Evolutionary conservation across 2,888 invertebrate species (phyloP), one percentile per base, ranked within the genome.

Genomic region (Baccha elongata): DNA sequence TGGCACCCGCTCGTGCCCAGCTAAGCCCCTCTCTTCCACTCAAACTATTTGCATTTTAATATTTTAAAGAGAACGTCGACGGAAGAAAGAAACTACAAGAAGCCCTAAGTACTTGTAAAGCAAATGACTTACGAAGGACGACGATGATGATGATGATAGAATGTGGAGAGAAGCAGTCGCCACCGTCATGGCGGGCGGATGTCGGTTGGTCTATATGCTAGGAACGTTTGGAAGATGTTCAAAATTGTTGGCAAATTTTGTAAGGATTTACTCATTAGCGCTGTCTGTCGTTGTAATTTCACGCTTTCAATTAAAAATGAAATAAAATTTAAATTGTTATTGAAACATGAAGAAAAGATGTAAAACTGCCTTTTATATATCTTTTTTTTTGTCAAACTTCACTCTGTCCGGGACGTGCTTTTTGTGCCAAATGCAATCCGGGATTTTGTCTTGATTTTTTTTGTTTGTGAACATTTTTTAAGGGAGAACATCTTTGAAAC

Each of bases 191-290:
- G n/a, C 7, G 37, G 10, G 46, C 17, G 8, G 2, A 4, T 8
- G 4, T 6, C 29, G 29, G 8, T 8, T 4, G n/a, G n/a, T n/a
- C n/a, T n/a, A n/a, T n/a, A 7, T 8, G 29, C 13, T 13, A 4
- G 35, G 1, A 17, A 37, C 44, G 3, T 55, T n/a, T 58, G 55
- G 37, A 65, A 35, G 62, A 68, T 46, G 83, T 62, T 68, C 60
- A 62, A 83, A 83, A 76, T 76, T 76, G 72, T 72, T 17, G 55
- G 42, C 10, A 68, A 72, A 68, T 76, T 76, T 68, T 42, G 53
- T 58, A 58, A 83, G 58, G 83, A 83, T 83, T 83, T 78, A 78
- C 78, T 78, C 83, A 83, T 83, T 83, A 83, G 83, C 83, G 68
- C 62, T 83, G 83, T 68, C 78, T 78, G 76, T 68, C 68, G 83